phyloP scores from a whole-genome alignment of 1,140 invertebrate genomes.

The Drosophila micromelanica region DNA sequence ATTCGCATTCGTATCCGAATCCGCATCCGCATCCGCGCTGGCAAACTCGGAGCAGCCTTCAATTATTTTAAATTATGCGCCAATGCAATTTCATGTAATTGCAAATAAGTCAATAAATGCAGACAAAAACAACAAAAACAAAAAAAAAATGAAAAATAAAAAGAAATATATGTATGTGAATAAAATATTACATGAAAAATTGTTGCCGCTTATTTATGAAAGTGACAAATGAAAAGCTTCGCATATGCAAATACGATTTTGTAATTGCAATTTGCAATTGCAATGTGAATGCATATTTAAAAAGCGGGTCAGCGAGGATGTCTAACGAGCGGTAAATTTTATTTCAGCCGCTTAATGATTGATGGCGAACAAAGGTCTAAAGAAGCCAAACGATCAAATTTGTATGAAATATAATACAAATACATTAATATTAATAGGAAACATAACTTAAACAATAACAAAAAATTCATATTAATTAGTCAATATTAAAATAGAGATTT shows the following conservation, averaged over 20 bases:
- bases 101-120: constrained; percentile 39
- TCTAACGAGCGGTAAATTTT: background rate
- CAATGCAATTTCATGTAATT: constrained; percentile 42
- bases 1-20: background rate
- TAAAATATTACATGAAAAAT: constrained; percentile 49
- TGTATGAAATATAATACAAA: constrained; percentile 13
- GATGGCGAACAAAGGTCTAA: constrained; percentile 19
- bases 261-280: constrained; percentile 40
- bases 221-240: constrained; percentile 53
- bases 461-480: background rate
- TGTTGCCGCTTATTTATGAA: constrained; percentile 50
- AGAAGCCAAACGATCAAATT: constrained; percentile 11
- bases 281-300: constrained; percentile 35
- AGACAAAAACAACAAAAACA: background rate
- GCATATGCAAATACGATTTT: constrained; percentile 53
- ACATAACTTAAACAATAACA: background rate
- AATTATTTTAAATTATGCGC: constrained; percentile 57
- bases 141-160: background rate
- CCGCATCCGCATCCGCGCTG: constrained; percentile 10
- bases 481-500: constrained; percentile 22
- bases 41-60: constrained; percentile 21
- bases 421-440: constrained; percentile 24
- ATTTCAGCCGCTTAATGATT: constrained; percentile 33
- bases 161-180: constrained; percentile 3
- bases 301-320: constrained; percentile 27